phyloP scores from a whole-genome alignment of 64 coral and sea anemone genomes.

The Acropora yongei region DNA sequence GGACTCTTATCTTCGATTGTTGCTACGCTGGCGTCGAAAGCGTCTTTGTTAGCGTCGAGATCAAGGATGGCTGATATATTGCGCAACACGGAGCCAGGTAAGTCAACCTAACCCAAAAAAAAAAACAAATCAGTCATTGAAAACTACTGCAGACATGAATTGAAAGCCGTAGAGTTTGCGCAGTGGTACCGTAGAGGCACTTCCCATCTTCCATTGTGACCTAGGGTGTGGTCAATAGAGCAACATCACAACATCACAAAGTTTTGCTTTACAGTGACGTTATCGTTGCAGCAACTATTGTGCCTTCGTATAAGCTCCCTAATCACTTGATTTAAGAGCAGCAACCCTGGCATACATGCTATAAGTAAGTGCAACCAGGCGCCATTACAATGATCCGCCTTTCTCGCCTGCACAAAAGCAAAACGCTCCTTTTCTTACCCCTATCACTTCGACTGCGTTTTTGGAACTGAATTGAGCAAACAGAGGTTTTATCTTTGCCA shows the following conservation, averaged over 20 bases:
- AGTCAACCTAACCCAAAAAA: conserved; percentile 79
- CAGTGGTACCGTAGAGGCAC: no score
- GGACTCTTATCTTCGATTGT: conserved; percentile 73
- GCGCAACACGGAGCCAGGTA: conserved; percentile 76
- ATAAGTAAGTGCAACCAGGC: background rate
- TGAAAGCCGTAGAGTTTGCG: no score
- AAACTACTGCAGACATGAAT: no score
- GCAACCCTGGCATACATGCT: no score
- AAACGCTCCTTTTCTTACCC: conserved; percentile 21
- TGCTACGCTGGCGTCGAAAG: conserved; percentile 71
- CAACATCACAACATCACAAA: no score
- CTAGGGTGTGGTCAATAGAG: no score
- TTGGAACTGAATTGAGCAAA: conserved; percentile 72
- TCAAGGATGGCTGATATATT: conserved; percentile 68
- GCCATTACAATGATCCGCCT: no score
- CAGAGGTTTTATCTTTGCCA: conserved; percentile 82
- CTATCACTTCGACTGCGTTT: conserved; percentile 77
- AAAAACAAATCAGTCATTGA: background rate
- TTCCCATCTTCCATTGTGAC: no score
- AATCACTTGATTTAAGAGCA: no score
- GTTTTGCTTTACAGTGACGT: no score
- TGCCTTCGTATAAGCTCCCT: no score
- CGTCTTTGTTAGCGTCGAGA: conserved; percentile 64
- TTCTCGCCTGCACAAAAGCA: background rate
- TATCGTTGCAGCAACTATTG: no score